These are phyloP conservation scores for Biston betularia DNA, from an alignment of 2,888 invertebrate species.

Conservation along the genomic window DNA sequence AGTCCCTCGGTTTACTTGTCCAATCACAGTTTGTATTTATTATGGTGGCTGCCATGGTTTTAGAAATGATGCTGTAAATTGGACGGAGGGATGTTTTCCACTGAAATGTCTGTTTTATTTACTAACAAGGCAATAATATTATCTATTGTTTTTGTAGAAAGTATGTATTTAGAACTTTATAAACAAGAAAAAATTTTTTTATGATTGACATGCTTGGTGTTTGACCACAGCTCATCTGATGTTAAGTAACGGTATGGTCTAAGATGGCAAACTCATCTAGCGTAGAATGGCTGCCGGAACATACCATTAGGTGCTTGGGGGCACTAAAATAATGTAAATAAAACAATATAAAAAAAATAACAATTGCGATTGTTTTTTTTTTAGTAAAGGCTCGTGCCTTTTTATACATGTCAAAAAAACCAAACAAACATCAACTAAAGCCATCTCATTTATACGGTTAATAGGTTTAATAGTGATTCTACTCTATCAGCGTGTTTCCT, in stretches of 20 bases:
- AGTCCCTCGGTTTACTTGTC: background rate
- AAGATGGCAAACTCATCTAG: no score
- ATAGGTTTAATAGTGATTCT: background rate
- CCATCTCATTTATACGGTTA: no score
- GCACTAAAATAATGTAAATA: no score
- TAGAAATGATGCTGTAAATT: constrained; percentile 29
- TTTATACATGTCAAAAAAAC: no score
- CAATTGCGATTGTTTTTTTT: no score
- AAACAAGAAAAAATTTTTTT: background rate
- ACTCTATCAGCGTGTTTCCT: background rate
- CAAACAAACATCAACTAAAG: no score
- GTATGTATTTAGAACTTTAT: background rate
- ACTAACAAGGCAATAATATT: constrained; percentile 10
- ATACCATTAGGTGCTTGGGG: no score
- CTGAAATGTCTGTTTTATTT: background rate
- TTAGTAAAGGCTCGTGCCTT: no score
- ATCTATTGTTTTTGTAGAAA: background rate
- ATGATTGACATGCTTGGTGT: background rate
- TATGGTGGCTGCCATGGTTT: constrained; percentile 37
- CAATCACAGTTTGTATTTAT: constrained; percentile 37
- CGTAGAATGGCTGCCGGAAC: no score
- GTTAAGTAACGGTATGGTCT: no score
- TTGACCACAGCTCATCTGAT: no score
- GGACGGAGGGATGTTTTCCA: constrained; percentile 11
- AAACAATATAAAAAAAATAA: no score